Evolutionary conservation across 2,888 invertebrate genomes (phyloP).

Genomic region (Pardosa pseudoannulata): DNA sequence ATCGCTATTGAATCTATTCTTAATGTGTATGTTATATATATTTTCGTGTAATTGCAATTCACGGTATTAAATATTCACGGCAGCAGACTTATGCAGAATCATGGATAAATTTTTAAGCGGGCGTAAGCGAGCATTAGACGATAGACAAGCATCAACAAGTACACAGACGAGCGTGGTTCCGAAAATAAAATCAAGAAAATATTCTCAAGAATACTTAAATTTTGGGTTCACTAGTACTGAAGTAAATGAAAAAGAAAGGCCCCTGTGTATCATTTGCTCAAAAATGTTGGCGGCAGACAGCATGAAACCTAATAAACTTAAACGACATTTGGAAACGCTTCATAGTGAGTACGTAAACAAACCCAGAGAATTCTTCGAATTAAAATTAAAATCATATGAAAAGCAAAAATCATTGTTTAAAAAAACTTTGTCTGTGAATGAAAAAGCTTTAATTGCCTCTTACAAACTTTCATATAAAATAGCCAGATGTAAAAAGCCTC

Average conservation of each 20-base stretch:
- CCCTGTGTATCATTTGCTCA: conserved; percentile 8
- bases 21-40: too few species aligned
- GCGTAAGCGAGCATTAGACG: conserved; percentile 9
- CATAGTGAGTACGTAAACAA: neutral
- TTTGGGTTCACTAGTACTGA: conserved; percentile 36
- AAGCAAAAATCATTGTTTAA: conserved; percentile 16
- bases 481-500: conserved; percentile 54
- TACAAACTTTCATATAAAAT: conserved; percentile 55
- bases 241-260: conserved; percentile 20
- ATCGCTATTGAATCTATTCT: too few species aligned
- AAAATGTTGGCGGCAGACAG: conserved; percentile 14
- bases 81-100: too few species aligned
- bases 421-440: conserved; percentile 20
- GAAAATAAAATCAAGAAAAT: too few species aligned
- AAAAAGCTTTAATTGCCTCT: conserved; percentile 45
- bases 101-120: too few species aligned
- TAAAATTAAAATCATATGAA: too few species aligned
- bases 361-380: neutral
- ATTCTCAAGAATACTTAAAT: conserved; percentile 23
- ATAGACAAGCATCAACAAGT: conserved; percentile 17
- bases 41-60: too few species aligned
- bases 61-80: too few species aligned
- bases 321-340: conserved; percentile 10
- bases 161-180: conserved; percentile 16
- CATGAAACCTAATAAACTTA: conserved; percentile 17